These are phyloP conservation scores for Acanthisitta chloris DNA, from an alignment of 2,113 vertebrate species.

Conservation along the genomic window DNA sequence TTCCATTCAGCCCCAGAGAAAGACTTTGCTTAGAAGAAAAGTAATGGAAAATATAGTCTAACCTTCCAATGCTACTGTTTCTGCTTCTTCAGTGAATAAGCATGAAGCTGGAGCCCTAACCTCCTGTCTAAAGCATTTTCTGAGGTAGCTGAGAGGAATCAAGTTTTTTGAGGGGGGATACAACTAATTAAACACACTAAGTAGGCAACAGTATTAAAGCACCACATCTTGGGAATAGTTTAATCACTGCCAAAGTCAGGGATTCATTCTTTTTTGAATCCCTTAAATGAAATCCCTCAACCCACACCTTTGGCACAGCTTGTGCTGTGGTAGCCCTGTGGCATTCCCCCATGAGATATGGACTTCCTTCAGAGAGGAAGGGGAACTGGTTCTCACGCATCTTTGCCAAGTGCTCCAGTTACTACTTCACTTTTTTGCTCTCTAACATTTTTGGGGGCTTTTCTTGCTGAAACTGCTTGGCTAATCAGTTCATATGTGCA, in stretches of 20 bases:
- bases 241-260: background rate
- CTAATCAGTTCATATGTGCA: background rate
- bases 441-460: background rate
- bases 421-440: background rate
- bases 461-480: background rate
- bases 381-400: background rate
- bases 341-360: rapidly evolving
- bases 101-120: background rate
- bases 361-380: background rate
- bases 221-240: background rate
- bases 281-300: background rate
- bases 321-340: background rate
- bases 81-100: background rate
- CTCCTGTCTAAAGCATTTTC: background rate
- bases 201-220: background rate
- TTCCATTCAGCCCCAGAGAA: background rate
- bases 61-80: background rate
- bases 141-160: background rate
- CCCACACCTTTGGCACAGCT: background rate
- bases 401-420: background rate
- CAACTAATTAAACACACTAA: background rate
- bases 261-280: background rate
- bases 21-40: background rate
- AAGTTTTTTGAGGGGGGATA: background rate
- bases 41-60: background rate